These are phyloP conservation scores for Oreochromis mossambicus DNA, from an alignment of 2,797 vertebrate species.

Conservation along the genomic window DNA sequence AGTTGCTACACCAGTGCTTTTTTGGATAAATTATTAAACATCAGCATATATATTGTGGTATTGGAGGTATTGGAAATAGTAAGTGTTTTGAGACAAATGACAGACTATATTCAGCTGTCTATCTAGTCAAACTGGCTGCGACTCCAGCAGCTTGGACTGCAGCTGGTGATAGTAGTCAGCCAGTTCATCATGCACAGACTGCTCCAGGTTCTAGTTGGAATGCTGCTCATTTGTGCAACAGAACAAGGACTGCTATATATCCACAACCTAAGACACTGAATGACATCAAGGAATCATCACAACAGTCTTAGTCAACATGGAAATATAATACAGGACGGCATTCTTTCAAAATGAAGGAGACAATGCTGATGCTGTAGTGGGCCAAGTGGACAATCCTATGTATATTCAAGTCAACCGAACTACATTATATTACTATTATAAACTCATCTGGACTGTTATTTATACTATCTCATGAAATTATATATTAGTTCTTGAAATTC, in stretches of 20 bases:
- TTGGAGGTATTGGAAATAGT: neutral
- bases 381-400: too few species aligned
- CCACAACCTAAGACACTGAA: neutral
- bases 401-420: neutral
- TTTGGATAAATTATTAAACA: neutral
- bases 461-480: neutral
- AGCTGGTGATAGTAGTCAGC: neutral
- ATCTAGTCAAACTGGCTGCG: neutral
- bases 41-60: neutral
- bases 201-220: neutral
- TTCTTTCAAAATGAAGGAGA: neutral
- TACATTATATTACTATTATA: neutral
- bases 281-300: neutral
- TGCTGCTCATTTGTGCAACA: neutral
- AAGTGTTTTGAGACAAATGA: neutral
- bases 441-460: neutral
- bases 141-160: neutral
- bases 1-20: neutral
- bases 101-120: neutral
- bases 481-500: neutral
- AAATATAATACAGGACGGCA: neutral
- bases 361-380: neutral
- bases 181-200: neutral
- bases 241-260: neutral
- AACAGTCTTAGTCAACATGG: neutral